A percentile compares a stretch with the other conserved stretches of the same genome.
Conservation (phyloP, 1,140 invertebrate species). For the Lasaia peninsularis region DNA sequence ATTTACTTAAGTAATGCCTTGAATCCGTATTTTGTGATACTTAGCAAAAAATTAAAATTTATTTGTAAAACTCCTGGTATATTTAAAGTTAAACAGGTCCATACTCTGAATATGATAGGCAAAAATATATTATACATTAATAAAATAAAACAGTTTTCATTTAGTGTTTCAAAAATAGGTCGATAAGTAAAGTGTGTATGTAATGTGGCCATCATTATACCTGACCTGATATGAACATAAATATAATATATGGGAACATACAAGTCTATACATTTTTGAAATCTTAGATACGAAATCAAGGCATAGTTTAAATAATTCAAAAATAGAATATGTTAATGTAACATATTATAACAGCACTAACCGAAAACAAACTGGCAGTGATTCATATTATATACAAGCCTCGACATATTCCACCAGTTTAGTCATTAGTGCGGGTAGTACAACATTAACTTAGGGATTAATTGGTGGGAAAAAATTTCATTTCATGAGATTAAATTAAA, state of each 20-base stretch:
- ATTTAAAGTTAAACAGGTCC: too few relatives aligned
- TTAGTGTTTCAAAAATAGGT: too few relatives aligned
- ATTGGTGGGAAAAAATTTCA: background rate
- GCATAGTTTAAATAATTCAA: background rate
- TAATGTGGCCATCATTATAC: too few relatives aligned
- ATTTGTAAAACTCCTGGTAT: too few relatives aligned
- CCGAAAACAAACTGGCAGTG: constrained; percentile 9
- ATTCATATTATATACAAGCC: constrained; percentile 2
- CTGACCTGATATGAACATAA: too few relatives aligned
- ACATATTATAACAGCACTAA: constrained; percentile 9
- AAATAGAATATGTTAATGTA: constrained; percentile 8
- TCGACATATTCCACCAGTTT: constrained; percentile 2
- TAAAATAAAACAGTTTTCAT: too few relatives aligned
- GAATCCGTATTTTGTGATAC: background rate
- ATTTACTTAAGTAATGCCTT: background rate
- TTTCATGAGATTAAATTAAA: background rate
- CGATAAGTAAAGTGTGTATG: too few relatives aligned
- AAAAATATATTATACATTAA: too few relatives aligned
- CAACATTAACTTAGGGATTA: background rate
- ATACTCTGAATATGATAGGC: too few relatives aligned
- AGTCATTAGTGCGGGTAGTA: background rate
- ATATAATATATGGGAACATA: background rate
- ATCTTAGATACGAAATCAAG: background rate
- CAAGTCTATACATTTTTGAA: background rate
- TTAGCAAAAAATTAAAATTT: too few relatives aligned